phyloP scores from a whole-genome alignment of 1,140 invertebrate species.

The Eciton burchellii region DNA sequence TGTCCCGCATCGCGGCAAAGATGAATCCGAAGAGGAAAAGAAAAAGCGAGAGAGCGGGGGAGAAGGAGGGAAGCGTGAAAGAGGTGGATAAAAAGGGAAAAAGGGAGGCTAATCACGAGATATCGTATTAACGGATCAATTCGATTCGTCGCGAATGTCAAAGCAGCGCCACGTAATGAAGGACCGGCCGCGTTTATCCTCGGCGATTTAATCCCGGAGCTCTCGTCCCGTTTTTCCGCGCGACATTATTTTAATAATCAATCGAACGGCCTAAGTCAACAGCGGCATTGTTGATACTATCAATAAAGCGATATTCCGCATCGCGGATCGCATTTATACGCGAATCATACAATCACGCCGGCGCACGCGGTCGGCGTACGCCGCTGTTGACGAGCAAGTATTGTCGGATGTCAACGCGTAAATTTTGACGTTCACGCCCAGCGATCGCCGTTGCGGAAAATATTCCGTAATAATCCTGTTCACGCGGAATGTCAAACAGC shows the following conservation, averaged over 20 bases:
- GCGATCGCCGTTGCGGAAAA: constrained; percentile 41
- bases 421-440: constrained; percentile 37
- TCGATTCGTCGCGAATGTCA: neutral
- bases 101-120: constrained; percentile 13
- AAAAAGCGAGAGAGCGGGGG: neutral
- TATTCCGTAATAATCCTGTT: constrained; percentile 52
- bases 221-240: neutral
- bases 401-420: constrained; percentile 30
- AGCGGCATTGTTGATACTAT: constrained; percentile 26
- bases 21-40: neutral
- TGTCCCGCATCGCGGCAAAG: neutral
- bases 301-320: constrained; percentile 49
- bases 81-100: neutral
- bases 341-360: constrained; percentile 43
- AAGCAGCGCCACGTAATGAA: constrained; percentile 22
- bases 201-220: neutral
- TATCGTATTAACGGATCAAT: neutral
- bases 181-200: neutral
- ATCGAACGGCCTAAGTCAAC: constrained; percentile 19
- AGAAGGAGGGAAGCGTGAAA: constrained; percentile 7
- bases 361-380: constrained; percentile 10
- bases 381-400: constrained; percentile 20
- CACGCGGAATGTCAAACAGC: constrained; percentile 49
- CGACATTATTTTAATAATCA: constrained; percentile 13
- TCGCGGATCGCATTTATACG: constrained; percentile 21